Conservation (phyloP, 2,888 invertebrate species). For the Herminia tarsipennalis region DNA sequence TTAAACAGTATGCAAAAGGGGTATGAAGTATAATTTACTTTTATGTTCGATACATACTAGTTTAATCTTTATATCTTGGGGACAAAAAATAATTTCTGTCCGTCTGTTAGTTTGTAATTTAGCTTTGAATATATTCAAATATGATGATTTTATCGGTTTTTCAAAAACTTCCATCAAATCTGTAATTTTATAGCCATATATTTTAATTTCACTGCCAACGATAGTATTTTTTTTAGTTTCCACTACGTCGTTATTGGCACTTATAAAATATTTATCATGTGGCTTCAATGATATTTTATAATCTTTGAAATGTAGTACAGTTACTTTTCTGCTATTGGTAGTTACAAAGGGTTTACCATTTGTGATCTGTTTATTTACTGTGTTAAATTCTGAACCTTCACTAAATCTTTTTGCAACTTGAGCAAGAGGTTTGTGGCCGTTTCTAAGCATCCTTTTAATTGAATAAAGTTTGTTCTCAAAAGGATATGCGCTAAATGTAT, state of each 20-base stretch:
- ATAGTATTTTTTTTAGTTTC: background rate
- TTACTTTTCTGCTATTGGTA: background rate
- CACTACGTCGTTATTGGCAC: background rate
- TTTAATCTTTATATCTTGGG: constrained; percentile 16
- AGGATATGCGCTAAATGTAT: background rate
- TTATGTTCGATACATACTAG: constrained; percentile 12
- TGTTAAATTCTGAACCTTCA: background rate
- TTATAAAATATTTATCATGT: background rate
- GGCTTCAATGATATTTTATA: background rate
- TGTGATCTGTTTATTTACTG: background rate
- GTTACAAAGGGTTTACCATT: background rate
- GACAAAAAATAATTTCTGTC: constrained; percentile 4
- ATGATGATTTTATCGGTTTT: background rate
- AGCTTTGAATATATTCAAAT: constrained; percentile 4
- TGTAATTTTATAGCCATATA: background rate
- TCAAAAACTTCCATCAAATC: background rate
- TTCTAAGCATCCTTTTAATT: background rate
- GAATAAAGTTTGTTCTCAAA: background rate
- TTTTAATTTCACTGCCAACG: background rate
- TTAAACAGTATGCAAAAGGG: constrained; percentile 18
- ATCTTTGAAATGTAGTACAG: background rate
- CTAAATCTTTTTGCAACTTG: background rate
- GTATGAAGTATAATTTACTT: constrained; percentile 10
- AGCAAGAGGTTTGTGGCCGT: background rate
- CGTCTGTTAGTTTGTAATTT: background rate